A percentile compares a stretch with the other conserved stretches of the same genome.
These are phyloP conservation scores for Anseranas semipalmata DNA, from an alignment of 2,113 vertebrate species.

Conservation along the genomic window DNA sequence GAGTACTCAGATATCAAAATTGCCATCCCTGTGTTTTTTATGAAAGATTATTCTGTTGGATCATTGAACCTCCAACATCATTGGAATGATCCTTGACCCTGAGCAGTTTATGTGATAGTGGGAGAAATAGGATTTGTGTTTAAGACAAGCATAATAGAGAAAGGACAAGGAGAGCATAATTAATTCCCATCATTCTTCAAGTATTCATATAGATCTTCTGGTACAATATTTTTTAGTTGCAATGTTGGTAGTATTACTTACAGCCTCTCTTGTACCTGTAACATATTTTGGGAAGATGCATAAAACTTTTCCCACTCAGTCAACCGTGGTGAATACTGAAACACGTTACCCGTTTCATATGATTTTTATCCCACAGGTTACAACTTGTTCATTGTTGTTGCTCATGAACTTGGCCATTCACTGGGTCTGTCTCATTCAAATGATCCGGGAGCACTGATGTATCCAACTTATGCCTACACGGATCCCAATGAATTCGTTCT, in stretches of 20 bases:
- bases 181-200: background rate
- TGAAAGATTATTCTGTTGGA: background rate
- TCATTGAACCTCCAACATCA: background rate
- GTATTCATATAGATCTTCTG: background rate
- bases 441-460: constrained; percentile 91
- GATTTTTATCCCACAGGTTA: constrained; percentile 76
- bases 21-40: background rate
- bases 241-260: background rate
- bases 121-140: background rate
- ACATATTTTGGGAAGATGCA: background rate
- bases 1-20: background rate
- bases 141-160: background rate
- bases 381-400: constrained; percentile 89
- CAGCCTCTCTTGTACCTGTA: background rate
- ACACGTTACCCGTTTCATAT: background rate
- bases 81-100: background rate
- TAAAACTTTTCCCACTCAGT: background rate
- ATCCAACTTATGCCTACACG: constrained; percentile 81
- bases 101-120: background rate
- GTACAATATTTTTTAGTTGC: background rate
- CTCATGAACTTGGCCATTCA: constrained; percentile 95
- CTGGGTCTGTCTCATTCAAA: constrained; percentile 89
- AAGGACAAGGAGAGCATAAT: background rate
- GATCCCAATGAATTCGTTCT: constrained; percentile 80
- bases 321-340: background rate